Base-by-base conservation (phyloP, 2,113 vertebrate species). In the Panthera leo region DNA sequence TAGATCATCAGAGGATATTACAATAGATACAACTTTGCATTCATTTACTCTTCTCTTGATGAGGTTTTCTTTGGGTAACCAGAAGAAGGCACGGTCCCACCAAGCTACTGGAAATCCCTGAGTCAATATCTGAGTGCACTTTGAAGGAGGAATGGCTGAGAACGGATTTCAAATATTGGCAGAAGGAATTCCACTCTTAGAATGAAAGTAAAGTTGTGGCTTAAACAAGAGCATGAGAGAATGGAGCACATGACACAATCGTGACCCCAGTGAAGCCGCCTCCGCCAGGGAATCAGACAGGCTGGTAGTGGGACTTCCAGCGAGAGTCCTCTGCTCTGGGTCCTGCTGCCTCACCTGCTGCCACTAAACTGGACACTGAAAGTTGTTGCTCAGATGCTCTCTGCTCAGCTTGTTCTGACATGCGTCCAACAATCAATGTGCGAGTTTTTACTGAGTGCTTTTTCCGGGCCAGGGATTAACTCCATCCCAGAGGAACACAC, bases 81-180 rank as follows among this genome's bases (percentile, higher is more conserved):
- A 70, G 5, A 95, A n/a, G 36, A 91, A 75, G 5, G 13, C 45
- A 70, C 29, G 80, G 67, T 7, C 3, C 70, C 27, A 75, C 85
- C 58, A 51, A 79, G 55, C 45, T 79, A 25, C 19, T 67, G 16
- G 45, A 96, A 86, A 89, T 89, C n/a, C 15, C 51, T 36, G 18
- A 84, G 48, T 93, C 79, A 86, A 25, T 82, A 61, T 16, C 36
- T 92, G 21, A 67, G 31, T 88, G 10, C 13, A 12, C 12, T 93
- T 71, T 84, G 67, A 13, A 25, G 34, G 34, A 85, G 8, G 39
- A 68, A 86, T 82, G 34, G 16, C 19, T 90, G 9, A 95, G 23
- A 84, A 68, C 34, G 85, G 23, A 85, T 90, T 80, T 92, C 58
- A 97, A 76, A 86, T 94, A 94, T 34, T 92, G 76, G 36, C 61